Base-by-base conservation (phyloP, 2,113 vertebrate genomes). In the Odobenus rosmarus region DNA sequence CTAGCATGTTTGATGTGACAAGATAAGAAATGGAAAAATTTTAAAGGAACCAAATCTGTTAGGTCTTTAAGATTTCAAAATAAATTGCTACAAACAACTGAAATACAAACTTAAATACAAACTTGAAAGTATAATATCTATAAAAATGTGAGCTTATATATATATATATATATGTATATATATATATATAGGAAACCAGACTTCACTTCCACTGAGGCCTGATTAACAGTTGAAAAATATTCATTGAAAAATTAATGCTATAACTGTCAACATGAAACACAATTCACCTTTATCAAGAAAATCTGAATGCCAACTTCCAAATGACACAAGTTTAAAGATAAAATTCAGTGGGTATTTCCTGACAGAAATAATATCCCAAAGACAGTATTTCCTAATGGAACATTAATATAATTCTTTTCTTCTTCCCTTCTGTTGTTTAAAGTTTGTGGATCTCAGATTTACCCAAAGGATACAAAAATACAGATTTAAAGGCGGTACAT, bases 311-410 rank as follows among this genome's bases (percentile, higher is more conserved):
- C 92, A 90, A 51, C 55, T 97, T 85, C 84, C 74, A 97, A 97
- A 96, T 97, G 93, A 94, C 93, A 90, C 26, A 96, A 87, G 26
- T 96, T 96, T 98, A 49, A 95, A 94, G 23, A 72, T 96, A 92
- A 96, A 97, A 19, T 88, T 59, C 69, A 83, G 69, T 91, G 42
- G 23, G 55, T 93, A 71, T 93, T 61, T 88, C 57, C 39, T 62
- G 55, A 72, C 10, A 90, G 18, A 64, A 71, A 74, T 97, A 76
- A n/a, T 93, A 95, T 81, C n/a, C 5, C 59, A 36, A 83, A 76
- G 71, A 61, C 36, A 67, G 7, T 55, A 36, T 93, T 92, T 95
- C 18, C 2, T 64, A 59, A 46, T 28, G 51, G 55, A 96, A 83
- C 18, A 57, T 62, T 62, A 86, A 36, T 90, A 7, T 28, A 92